phyloP scores from a whole-genome alignment of 1,140 invertebrate species.

The Doryteuthis pealeii region DNA sequence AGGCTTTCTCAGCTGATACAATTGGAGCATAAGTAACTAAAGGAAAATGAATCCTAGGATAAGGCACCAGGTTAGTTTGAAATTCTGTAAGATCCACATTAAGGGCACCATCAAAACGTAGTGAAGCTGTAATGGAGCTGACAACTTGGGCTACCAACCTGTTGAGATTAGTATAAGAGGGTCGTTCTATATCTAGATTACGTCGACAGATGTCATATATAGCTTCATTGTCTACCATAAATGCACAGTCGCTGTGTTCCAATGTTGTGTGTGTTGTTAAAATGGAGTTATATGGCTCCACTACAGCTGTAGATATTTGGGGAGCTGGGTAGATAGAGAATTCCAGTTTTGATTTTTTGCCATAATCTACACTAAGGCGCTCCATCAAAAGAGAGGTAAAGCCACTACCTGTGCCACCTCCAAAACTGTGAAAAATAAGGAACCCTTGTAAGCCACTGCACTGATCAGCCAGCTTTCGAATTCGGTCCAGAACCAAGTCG shows the following conservation, averaged over 20 bases:
- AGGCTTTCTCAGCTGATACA: too few species aligned
- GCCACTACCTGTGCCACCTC: constrained; percentile 4
- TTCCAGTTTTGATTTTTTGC: too few species aligned
- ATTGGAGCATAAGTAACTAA: too few species aligned
- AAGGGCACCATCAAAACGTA: constrained; percentile 70
- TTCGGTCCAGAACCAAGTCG: constrained; percentile 3
- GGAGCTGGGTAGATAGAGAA: too few species aligned
- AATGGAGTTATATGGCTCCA: constrained; percentile 41
- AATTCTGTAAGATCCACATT: constrained; percentile 73
- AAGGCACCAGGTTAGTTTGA: constrained; percentile 70
- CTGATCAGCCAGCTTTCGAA: constrained; percentile 2
- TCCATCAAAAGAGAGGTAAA: constrained; percentile 8
- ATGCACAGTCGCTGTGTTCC: constrained; percentile 45
- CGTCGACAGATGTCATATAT: too few species aligned
- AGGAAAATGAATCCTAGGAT: too few species aligned
- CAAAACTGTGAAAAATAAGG: constrained; percentile 6
- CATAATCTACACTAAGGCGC: background rate
- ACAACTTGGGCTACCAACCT: too few species aligned
- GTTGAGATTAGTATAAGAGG: constrained; percentile 45
- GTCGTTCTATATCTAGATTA: constrained; percentile 24
- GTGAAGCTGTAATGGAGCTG: too few species aligned
- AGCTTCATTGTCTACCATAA: too few species aligned
- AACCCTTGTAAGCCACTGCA: constrained; percentile 6
- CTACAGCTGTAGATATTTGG: background rate
- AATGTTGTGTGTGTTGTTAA: constrained; percentile 58